A percentile compares a stretch with the other conserved stretches of the same genome.
Conservation (phyloP, 2,113 vertebrate species). For the Coracopsis vasa region DNA sequence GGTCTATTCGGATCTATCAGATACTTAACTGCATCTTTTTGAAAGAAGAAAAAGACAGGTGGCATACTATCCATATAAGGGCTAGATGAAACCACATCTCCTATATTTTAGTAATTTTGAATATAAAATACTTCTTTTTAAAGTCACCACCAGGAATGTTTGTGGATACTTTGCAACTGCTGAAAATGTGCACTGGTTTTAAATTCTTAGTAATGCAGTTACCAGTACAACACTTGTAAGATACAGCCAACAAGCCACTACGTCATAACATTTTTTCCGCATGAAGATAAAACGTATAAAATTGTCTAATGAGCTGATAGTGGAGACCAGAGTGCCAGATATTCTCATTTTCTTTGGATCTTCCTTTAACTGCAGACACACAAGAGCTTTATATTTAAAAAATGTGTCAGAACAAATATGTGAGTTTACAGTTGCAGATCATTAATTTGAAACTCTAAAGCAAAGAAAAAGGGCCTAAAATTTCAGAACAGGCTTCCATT, state of each 20-base stretch:
- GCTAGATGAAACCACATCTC: neutral
- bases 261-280: neutral
- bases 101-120: neutral
- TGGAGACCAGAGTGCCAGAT: neutral
- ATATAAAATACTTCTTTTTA: neutral
- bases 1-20: neutral
- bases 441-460: constrained; percentile 18
- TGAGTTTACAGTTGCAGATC: constrained; percentile 20
- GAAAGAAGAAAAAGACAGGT: neutral
- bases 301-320: neutral
- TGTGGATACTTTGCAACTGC: neutral
- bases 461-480: constrained; percentile 22
- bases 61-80: neutral
- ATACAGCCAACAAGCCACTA: neutral
- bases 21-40: neutral
- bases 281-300: constrained; percentile 11
- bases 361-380: neutral
- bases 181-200: neutral
- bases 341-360: constrained; percentile 20
- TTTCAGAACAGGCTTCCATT: constrained; percentile 38
- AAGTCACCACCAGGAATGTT: neutral
- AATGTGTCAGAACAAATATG: neutral
- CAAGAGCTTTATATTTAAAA: constrained; percentile 9
- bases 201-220: neutral
- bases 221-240: neutral